These are phyloP conservation scores for Lasioglossum marginatum DNA, from an alignment of 2,888 invertebrate species.

Conservation along the genomic window DNA sequence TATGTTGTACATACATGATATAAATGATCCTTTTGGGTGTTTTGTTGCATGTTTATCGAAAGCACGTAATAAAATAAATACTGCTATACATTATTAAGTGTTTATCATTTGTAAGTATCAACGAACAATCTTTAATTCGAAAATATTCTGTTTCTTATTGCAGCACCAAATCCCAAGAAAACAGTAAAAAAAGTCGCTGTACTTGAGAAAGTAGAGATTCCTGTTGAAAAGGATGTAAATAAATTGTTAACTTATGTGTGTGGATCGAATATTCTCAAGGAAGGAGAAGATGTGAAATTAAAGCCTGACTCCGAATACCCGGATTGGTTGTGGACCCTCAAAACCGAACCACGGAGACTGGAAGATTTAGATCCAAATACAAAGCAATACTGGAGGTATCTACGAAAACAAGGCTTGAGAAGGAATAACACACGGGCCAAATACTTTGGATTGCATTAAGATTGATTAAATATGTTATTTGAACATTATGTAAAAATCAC, in stretches of 20 bases:
- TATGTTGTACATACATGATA: constrained; percentile 1
- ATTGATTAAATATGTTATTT: constrained; percentile 16
- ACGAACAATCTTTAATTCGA: not conserved
- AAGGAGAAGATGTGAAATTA: constrained; percentile 92
- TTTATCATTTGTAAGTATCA: not conserved
- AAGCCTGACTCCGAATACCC: constrained; percentile 94
- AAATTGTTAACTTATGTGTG: constrained; percentile 92
- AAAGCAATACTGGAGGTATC: constrained; percentile 92
- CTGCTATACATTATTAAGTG: not conserved
- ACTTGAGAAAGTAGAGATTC: constrained; percentile 88
- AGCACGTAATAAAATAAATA: not conserved
- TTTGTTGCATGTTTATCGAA: not conserved
- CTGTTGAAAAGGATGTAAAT: constrained; percentile 93
- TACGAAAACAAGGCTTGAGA: constrained; percentile 88
- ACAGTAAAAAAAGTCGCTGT: constrained; percentile 87
- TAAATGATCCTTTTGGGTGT: not conserved
- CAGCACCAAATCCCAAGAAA: not conserved
- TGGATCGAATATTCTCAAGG: constrained; percentile 93
- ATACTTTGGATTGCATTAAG: constrained; percentile 85
- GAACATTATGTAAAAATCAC: not conserved
- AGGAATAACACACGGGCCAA: constrained; percentile 86
- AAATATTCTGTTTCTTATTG: not conserved
- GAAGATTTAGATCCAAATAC: constrained; percentile 92
- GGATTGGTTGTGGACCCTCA: constrained; percentile 94
- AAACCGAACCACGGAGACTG: constrained; percentile 88